Conservation (phyloP, 2,797 vertebrate genomes). For the Platyrinchus mystaceus region DNA sequence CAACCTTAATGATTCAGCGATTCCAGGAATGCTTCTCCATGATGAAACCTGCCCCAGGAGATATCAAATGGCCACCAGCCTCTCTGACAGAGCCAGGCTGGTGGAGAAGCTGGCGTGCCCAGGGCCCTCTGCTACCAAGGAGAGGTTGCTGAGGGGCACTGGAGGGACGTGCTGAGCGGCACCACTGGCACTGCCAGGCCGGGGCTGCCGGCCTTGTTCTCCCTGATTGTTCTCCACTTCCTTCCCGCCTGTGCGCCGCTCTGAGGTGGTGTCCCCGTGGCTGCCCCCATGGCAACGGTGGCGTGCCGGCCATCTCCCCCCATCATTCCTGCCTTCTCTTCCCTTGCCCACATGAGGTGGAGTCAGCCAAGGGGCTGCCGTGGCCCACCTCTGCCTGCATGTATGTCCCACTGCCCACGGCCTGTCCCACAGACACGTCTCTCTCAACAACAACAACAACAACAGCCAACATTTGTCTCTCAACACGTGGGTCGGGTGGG, state of each 20-base stretch:
- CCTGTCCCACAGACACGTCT: neutral
- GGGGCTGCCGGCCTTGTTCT: slow-evolving; percentile 3
- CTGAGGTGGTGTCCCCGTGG: neutral
- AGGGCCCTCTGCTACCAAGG: accelerated
- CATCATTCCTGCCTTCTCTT: neutral
- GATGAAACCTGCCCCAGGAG: neutral
- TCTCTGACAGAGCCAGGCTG: neutral
- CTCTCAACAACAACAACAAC: neutral
- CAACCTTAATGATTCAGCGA: neutral
- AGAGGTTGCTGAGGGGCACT: neutral
- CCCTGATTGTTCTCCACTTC: slow-evolving; percentile 68
- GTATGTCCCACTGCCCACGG: accelerated
- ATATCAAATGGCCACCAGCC: neutral
- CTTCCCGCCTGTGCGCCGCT: slow-evolving; percentile 41
- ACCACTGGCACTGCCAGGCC: neutral
- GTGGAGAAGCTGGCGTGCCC: accelerated
- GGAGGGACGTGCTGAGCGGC: neutral
- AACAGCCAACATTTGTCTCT: neutral
- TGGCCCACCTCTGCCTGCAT: accelerated
- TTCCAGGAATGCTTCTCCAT: neutral
- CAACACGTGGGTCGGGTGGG: accelerated
- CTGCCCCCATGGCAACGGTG: slow-evolving; percentile 32
- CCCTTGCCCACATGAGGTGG: accelerated
- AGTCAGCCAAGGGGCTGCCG: accelerated
- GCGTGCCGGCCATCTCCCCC: neutral